phyloP scores from a whole-genome alignment of 2,113 vertebrate species.

The Caranx ignobilis region DNA sequence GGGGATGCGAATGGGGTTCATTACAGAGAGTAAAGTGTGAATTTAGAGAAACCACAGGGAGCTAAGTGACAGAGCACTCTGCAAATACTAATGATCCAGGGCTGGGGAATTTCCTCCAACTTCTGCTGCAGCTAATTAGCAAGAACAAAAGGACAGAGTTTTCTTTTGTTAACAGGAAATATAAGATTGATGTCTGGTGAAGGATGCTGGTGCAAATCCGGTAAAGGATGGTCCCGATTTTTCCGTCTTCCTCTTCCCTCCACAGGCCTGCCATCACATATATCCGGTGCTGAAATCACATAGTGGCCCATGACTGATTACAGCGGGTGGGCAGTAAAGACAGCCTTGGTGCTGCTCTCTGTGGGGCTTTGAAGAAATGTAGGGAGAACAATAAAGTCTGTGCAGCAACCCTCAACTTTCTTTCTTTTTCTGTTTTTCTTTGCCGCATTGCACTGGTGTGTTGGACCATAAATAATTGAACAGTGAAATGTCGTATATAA shows the following conservation, averaged over 20 bases:
- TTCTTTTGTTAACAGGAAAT: constrained; percentile 33
- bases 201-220: constrained; percentile 2
- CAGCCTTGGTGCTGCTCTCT: constrained; percentile 1
- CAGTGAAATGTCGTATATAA: constrained; percentile 30
- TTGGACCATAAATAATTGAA: constrained; percentile 63
- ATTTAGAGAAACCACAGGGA: constrained; percentile 74
- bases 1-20: constrained; percentile 62
- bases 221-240: neutral
- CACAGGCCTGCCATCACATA: neutral
- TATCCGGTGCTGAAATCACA: neutral
- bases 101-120: constrained; percentile 37
- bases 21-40: constrained; percentile 67
- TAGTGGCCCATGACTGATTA: neutral
- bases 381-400: neutral
- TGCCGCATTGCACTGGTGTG: constrained; percentile 49
- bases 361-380: constrained; percentile 1
- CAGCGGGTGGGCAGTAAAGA: neutral
- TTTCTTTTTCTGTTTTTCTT: constrained; percentile 24
- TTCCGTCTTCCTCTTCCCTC: neutral
- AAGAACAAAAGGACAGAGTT: constrained; percentile 41
- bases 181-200: constrained; percentile 31
- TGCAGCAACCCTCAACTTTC: constrained; percentile 11
- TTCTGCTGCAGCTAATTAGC: constrained; percentile 60
- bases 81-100: constrained; percentile 68
- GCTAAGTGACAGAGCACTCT: constrained; percentile 49